A percentile compares a stretch with the other conserved stretches of the same genome.
phyloP scores from a whole-genome alignment of 2,113 vertebrate species.

The Colinus virginianus region DNA sequence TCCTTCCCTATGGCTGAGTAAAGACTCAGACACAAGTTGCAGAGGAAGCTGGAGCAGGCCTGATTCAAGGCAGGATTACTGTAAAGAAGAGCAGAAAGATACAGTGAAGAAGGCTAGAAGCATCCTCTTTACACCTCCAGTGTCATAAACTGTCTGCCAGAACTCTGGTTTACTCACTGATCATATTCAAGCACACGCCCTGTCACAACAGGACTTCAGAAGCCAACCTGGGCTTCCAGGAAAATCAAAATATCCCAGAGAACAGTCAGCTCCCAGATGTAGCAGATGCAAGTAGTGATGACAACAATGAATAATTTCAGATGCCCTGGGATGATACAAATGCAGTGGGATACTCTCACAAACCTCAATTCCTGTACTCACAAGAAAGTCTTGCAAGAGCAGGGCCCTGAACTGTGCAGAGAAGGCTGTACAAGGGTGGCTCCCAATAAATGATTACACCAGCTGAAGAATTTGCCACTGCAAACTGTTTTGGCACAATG shows the following conservation, averaged over 20 bases:
- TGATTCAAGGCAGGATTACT: slow-evolving; percentile 87
- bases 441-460: not conserved
- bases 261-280: not conserved
- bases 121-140: not conserved
- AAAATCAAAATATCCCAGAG: not conserved
- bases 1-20: slow-evolving; percentile 76
- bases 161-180: not conserved
- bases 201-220: not conserved
- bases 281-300: accelerated
- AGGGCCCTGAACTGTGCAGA: not conserved
- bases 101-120: not conserved
- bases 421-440: not conserved
- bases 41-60: slow-evolving; percentile 89
- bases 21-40: slow-evolving; percentile 84
- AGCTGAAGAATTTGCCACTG: not conserved
- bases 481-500: not conserved
- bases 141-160: not conserved
- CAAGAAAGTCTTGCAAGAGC: not conserved
- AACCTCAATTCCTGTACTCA: not conserved
- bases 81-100: slow-evolving; percentile 66
- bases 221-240: not conserved
- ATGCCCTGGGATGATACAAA: not conserved
- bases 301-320: not conserved
- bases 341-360: not conserved
- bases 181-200: not conserved